Conservation (phyloP, 2,888 invertebrate genomes). For the Agrotis puta region DNA sequence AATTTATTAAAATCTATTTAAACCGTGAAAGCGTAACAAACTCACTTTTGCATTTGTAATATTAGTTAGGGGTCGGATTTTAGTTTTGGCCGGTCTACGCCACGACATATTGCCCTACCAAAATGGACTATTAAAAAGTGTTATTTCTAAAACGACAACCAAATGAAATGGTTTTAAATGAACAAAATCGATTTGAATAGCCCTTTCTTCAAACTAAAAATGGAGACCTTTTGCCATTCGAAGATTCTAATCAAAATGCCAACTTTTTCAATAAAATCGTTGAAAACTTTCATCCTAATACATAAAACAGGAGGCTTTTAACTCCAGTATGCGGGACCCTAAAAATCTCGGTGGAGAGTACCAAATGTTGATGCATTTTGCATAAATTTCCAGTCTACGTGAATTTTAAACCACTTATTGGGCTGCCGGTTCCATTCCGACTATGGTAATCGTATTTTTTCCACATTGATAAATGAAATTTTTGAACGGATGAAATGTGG, state of each 20-base stretch:
- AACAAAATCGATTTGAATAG: background rate
- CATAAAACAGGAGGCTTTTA: constrained; percentile 54
- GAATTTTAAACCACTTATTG: constrained; percentile 74
- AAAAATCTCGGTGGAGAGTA: constrained; percentile 59
- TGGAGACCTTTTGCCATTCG: background rate
- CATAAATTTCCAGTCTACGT: constrained; percentile 79
- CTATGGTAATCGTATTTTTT: constrained; percentile 55
- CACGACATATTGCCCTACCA: too few relatives aligned
- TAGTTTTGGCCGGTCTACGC: too few relatives aligned
- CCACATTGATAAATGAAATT: constrained; percentile 49
- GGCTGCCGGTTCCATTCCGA: constrained; percentile 29
- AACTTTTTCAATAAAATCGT: constrained; percentile 30
- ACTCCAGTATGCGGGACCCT: constrained; percentile 35
- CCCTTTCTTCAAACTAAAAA: background rate
- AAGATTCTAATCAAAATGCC: background rate
- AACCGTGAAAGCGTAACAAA: too few relatives aligned
- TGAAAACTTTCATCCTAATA: constrained; percentile 33
- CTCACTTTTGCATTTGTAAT: too few relatives aligned
- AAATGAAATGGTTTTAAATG: background rate
- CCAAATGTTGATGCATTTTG: constrained; percentile 77
- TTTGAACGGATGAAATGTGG: constrained; percentile 28
- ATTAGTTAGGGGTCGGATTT: too few relatives aligned
- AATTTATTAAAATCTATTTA: too few relatives aligned
- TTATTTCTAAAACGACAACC: too few relatives aligned
- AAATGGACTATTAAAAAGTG: too few relatives aligned